A percentile compares a stretch with the other conserved stretches of the same genome.
Evolutionary conservation across 2,113 vertebrate species (phyloP).

Genomic region (Okapia johnstoni): DNA sequence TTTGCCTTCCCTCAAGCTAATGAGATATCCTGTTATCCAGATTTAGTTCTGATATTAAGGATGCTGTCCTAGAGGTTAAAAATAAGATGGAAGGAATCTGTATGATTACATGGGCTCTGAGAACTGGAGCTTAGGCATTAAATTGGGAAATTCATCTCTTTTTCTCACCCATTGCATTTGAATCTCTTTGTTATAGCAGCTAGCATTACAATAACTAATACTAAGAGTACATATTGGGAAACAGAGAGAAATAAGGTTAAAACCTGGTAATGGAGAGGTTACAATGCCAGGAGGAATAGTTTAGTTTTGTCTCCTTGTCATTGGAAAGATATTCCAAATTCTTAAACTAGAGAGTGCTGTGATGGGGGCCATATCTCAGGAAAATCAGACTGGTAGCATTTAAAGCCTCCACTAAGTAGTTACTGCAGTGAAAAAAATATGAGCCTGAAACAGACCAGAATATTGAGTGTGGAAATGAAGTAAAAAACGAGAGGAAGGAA

Average conservation of each 20-base stretch:
- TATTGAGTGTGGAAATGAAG: not conserved
- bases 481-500: not conserved
- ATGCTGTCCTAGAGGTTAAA: not conserved
- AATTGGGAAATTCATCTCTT: not conserved
- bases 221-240: not conserved
- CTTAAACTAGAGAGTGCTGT: not conserved
- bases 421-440: not conserved
- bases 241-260: not conserved
- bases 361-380: not conserved
- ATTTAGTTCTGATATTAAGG: not conserved
- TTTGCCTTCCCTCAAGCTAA: not conserved
- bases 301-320: not conserved
- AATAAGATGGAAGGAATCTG: not conserved
- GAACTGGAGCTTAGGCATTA: not conserved
- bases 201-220: not conserved
- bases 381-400: not conserved
- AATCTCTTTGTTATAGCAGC: not conserved
- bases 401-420: not conserved
- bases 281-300: not conserved
- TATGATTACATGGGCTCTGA: not conserved
- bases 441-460: not conserved
- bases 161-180: not conserved
- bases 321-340: not conserved
- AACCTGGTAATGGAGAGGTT: not conserved
- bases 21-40: not conserved